Conservation (phyloP, 2,797 vertebrate genomes). For the Cebuella pygmaea region DNA sequence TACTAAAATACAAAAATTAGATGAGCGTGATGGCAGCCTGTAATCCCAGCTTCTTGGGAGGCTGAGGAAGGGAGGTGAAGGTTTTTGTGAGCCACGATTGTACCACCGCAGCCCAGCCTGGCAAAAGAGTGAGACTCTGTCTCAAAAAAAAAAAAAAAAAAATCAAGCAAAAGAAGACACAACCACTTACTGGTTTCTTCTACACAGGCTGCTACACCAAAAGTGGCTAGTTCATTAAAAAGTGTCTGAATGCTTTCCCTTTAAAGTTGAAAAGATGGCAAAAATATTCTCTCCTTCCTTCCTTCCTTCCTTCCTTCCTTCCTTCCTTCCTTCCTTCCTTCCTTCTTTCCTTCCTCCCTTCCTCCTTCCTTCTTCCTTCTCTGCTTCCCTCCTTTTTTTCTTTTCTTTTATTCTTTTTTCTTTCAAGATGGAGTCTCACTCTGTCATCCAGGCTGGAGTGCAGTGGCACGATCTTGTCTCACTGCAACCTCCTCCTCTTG, state of each 20-base stretch:
- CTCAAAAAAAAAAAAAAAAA: neutral
- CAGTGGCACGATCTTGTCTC: too few relatives aligned
- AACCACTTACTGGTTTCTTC: neutral
- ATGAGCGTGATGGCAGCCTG: neutral
- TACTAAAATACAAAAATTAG: neutral
- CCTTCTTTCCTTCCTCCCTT: accelerated
- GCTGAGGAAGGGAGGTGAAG: neutral
- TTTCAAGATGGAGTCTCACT: too few relatives aligned
- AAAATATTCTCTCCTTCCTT: neutral
- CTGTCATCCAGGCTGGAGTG: too few relatives aligned
- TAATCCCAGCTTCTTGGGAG: neutral
- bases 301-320: too few relatives aligned
- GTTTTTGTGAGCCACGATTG: neutral
- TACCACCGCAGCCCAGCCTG: neutral
- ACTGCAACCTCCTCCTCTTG: too few relatives aligned
- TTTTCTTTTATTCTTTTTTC: too few relatives aligned
- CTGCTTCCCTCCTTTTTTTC: too few relatives aligned
- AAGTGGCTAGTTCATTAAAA: neutral
- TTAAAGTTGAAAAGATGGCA: neutral
- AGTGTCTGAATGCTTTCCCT: neutral
- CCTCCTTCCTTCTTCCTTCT: too few relatives aligned
- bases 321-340: too few relatives aligned
- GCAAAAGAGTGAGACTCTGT: neutral
- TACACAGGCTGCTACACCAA: neutral
- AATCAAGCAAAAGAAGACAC: neutral